Evolutionary conservation across 2,888 invertebrate genomes (phyloP).

Genomic region (Trissolcus japonicus): DNA sequence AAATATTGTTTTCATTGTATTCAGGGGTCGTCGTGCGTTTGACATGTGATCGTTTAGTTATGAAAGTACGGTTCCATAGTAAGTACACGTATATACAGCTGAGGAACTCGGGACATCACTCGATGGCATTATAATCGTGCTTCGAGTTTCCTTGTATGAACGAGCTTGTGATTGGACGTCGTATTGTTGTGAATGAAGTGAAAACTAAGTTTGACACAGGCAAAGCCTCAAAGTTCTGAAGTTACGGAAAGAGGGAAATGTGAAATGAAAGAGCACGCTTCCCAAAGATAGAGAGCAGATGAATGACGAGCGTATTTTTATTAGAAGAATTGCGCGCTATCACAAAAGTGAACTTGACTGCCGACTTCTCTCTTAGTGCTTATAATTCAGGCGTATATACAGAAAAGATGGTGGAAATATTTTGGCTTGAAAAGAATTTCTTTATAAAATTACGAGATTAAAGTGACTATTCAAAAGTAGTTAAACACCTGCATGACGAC

Average conservation of each 20-base stretch:
- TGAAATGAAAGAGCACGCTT: conserved; percentile 30
- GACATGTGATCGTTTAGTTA: conserved; percentile 29
- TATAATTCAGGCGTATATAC: too few relatives aligned
- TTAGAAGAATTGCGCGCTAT: conserved; percentile 18
- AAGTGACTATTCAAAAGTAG: background rate
- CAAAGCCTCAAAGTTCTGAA: conserved; percentile 59
- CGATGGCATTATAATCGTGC: conserved; percentile 46
- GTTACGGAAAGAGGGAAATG: conserved; percentile 52
- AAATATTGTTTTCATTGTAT: conserved; percentile 4
- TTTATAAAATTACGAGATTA: background rate
- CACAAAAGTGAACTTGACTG: background rate
- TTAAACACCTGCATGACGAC: too few relatives aligned
- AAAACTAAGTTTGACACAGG: conserved; percentile 63
- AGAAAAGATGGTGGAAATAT: too few relatives aligned
- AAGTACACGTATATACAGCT: conserved; percentile 23
- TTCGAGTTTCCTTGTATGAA: conserved; percentile 31
- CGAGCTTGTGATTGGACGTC: conserved; percentile 54
- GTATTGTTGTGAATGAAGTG: conserved; percentile 59
- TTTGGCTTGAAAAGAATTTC: too few relatives aligned
- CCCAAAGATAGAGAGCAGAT: conserved; percentile 20
- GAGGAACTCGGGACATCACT: conserved; percentile 50
- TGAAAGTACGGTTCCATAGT: conserved; percentile 29
- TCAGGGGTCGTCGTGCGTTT: conserved; percentile 12
- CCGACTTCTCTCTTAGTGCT: too few relatives aligned
- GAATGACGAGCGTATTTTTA: conserved; percentile 33